phyloP scores from a whole-genome alignment of 2,888 invertebrate genomes.

The Girardia tigrina region DNA sequence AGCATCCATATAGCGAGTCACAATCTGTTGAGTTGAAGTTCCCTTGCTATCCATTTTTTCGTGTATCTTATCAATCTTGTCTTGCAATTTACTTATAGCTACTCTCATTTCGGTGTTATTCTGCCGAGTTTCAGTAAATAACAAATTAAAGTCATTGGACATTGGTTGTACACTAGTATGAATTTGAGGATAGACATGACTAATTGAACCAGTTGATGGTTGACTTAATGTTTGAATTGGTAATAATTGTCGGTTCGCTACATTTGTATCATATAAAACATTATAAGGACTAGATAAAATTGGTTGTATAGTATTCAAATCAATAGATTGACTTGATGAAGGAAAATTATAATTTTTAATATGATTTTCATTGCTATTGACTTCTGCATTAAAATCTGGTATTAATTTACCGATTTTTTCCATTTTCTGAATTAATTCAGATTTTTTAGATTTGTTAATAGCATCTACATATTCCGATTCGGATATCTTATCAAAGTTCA shows the following conservation, averaged over 20 bases:
- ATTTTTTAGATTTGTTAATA: neutral
- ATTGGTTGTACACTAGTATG: too few species aligned
- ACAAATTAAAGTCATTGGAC: constrained; percentile 42
- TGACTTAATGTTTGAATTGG: neutral
- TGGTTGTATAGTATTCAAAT: too few species aligned
- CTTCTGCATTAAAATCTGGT: neutral
- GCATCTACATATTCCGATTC: neutral
- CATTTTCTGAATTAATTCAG: neutral
- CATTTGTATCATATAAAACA: too few species aligned
- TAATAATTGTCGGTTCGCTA: neutral
- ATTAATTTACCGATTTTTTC: neutral
- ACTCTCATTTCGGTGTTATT: constrained; percentile 60
- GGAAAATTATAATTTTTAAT: neutral
- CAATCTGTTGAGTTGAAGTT: constrained; percentile 17
- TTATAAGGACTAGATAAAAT: too few species aligned
- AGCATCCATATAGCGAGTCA: neutral
- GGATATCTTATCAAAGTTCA: neutral
- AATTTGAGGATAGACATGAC: neutral
- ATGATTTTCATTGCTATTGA: neutral
- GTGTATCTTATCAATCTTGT: constrained; percentile 57
- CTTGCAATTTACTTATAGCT: constrained; percentile 57
- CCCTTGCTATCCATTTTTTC: constrained; percentile 51
- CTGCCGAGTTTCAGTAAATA: constrained; percentile 57
- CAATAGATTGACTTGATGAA: neutral
- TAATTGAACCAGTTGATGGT: neutral